Base-by-base conservation (phyloP, 2,797 vertebrate genomes). In the Anisognathus igniventris region DNA sequence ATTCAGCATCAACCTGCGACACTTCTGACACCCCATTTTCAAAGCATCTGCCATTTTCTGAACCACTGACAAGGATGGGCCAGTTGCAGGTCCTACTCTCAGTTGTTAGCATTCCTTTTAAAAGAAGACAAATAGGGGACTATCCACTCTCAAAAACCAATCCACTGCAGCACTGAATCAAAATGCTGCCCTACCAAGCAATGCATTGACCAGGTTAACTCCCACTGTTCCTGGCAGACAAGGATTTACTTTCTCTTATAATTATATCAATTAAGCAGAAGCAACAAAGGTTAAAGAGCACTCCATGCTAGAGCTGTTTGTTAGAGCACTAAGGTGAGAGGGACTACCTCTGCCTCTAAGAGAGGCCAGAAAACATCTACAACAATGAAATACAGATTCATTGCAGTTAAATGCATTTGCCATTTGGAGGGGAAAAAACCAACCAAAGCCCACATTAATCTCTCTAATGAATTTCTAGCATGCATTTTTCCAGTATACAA, bases 211-310 rank as follows among this genome's bases (percentile, higher is more conserved):
- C 54, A 60, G 22, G 77, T 5, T 83, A 68, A n/a, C 73, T 90
- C 54, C 30, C 10, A 24, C 30, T 53, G 33, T 9, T 92, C 57
- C 77, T 68, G 54, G 39, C 58, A 91, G 75, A 67, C 27, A 90
- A 53, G 70, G 78, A 92, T 93, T 92, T 95, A 71, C 44, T 56
- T 86, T 88, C 79, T 66, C 44, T 66, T 68, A 37, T 37, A 37
- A 37, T 53, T 39, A 48, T 24, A 30, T 47, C 22, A 9, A 82
- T 86, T 86, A 96, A 92, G 70, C 44, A 84, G 78, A 92, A 73
- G 48, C 35, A 94, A 87, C 35, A 82, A 92, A 94, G 91, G 86
- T 85, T 80, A 92, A 91, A 88, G 78, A 90, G 31, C 78, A 80
- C 79, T 90, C 40, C 44, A 54, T 82, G 66, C 24, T 23, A 40